phyloP scores from a whole-genome alignment of 2,888 invertebrate genomes.

The Pecten maximus region DNA sequence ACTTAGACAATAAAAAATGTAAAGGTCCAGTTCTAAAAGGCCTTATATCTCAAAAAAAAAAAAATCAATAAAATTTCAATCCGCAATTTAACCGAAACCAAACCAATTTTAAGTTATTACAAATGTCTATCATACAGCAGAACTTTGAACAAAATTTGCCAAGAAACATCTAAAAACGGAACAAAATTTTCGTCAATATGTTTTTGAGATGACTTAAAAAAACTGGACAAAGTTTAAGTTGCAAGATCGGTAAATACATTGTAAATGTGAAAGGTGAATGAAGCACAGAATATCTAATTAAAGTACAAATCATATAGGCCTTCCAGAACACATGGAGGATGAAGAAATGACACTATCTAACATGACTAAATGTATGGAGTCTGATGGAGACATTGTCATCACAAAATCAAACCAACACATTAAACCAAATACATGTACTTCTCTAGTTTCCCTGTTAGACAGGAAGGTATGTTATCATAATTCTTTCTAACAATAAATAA shows the following conservation, averaged over 20 bases:
- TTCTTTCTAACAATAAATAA: background rate
- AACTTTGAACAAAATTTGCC: background rate
- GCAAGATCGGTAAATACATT: background rate
- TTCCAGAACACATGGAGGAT: background rate
- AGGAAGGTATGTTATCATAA: background rate
- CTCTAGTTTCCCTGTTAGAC: constrained; percentile 3
- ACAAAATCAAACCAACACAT: background rate
- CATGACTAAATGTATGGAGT: background rate
- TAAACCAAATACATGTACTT: background rate
- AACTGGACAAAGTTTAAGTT: background rate
- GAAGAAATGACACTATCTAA: background rate
- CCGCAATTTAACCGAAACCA: background rate
- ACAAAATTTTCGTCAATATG: background rate
- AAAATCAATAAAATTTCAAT: background rate
- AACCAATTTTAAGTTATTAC: background rate
- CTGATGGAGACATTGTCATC: background rate
- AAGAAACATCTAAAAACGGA: background rate
- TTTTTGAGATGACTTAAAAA: background rate
- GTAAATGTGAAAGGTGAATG: background rate
- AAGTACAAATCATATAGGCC: background rate
- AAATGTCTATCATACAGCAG: background rate
- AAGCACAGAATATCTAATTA: background rate
- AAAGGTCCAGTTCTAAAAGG: background rate
- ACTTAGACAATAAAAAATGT: background rate
- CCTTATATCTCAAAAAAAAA: background rate